Percentiles rank a stretch among this genome's conserved stretches.
Conservation (phyloP, 2,888 invertebrate genomes). For the Ceratothoa steindachneri region DNA sequence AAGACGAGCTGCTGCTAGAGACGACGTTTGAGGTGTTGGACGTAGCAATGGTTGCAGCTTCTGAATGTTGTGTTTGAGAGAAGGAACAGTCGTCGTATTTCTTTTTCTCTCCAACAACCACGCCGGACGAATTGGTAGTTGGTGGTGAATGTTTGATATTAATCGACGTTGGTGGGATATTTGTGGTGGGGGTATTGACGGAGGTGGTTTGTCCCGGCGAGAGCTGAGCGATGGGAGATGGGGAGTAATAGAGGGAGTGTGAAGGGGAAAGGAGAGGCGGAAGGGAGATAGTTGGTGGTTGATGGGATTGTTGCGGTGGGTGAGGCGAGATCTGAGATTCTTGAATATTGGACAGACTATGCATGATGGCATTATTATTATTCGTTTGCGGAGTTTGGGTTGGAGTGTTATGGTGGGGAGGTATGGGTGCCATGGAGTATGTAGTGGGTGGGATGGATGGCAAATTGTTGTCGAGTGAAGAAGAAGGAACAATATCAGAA, state of each 20-base stretch:
- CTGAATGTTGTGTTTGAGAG: not conserved
- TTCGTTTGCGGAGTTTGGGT: not conserved
- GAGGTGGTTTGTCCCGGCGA: not conserved
- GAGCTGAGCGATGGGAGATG: not conserved
- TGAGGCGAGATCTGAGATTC: slow-evolving; percentile 4
- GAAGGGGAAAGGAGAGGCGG: slow-evolving; percentile 11
- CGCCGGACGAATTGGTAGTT: not conserved
- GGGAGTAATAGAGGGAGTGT: slow-evolving; percentile 3
- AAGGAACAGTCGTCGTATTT: slow-evolving; percentile 25
- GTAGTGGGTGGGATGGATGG: slow-evolving; percentile 3
- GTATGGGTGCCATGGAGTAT: slow-evolving; percentile 20
- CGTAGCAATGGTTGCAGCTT: not conserved
- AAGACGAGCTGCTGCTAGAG: not conserved
- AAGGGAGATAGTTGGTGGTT: slow-evolving; percentile 7
- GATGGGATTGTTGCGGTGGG: slow-evolving; percentile 10
- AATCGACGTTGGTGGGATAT: slow-evolving; percentile 11
- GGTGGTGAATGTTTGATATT: not conserved
- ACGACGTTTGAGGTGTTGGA: not conserved
- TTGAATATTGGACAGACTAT: not conserved
- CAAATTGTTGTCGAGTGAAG: slow-evolving; percentile 16
- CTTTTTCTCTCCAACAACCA: slow-evolving; percentile 34
- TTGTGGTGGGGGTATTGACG: slow-evolving; percentile 7
- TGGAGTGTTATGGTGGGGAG: slow-evolving; percentile 18
- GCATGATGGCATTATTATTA: not conserved
- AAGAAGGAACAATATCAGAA: not conserved